These are phyloP conservation scores for Planococcus citri DNA, from an alignment of 1,140 invertebrate species.

Conservation along the genomic window DNA sequence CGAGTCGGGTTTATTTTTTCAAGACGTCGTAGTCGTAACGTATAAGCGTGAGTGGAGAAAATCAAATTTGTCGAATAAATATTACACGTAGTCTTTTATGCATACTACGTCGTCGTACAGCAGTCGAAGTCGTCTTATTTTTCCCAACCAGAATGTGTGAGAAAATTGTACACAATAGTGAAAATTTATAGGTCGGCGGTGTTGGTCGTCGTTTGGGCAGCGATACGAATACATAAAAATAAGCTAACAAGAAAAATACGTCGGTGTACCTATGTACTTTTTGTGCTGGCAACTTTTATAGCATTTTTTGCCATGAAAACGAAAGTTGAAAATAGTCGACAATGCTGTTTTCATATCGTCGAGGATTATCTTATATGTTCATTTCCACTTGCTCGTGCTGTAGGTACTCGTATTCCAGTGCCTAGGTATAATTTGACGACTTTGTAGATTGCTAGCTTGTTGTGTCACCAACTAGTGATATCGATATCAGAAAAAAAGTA, in stretches of 20 bases:
- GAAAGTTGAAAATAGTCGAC: neutral
- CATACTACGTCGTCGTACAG: no score
- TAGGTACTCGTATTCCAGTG: neutral
- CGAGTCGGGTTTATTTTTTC: no score
- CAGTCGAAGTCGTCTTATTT: no score
- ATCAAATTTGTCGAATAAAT: no score
- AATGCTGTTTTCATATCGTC: neutral
- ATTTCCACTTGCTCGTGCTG: neutral
- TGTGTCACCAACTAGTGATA: no score
- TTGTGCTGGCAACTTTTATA: neutral
- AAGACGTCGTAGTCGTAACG: no score
- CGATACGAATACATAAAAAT: neutral
- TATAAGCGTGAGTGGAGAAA: no score
- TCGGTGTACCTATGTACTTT: no score
- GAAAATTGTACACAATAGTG: neutral
- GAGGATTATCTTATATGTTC: neutral
- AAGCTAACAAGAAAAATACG: neutral
- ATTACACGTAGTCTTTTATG: no score
- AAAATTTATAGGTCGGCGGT: neutral
- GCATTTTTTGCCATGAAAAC: neutral
- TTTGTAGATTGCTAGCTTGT: neutral
- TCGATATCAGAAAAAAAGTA: no score
- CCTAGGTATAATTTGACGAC: neutral
- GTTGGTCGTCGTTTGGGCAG: neutral
- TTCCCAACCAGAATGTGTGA: neutral